Evolutionary conservation across 2,888 invertebrate genomes (phyloP), one percentile per base, ranked within the genome.

Genomic region (Melanotus villosus): DNA sequence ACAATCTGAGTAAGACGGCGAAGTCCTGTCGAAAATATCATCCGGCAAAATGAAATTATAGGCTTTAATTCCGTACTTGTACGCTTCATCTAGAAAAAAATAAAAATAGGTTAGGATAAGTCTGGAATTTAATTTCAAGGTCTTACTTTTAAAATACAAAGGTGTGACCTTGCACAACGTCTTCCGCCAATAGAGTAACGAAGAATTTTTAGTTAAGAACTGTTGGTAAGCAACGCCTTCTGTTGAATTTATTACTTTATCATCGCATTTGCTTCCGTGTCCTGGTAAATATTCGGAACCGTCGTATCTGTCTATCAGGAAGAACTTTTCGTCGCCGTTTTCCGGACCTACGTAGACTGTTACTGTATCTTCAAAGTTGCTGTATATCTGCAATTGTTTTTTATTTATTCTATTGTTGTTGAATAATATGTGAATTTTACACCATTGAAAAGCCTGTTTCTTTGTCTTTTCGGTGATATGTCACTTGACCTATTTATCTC

Each of bases 151-250:
- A 78, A 86, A 91, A 68, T 87, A 84, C 0, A 91, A 82, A 10
- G 88, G 86, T 76, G 89, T 86, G 0, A 88, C 85, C 79, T 90
- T 89, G 80, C 92, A 93, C 4, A 92, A 85, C 0, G 91, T 89
- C 76, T 91, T 91, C 57, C 92, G 86, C 87, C 91, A 91, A 77
- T 92, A 91, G 9, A 86, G 83, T 0, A 93, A 78, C 0, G 87
- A 86, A 18, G 89, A 87, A 7, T 87, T 83, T 72, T 88, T 90
- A 0, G 85, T 85, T 0, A 93, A 78, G 36, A 85, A 85, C 74
- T 92, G 92, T 0, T 88, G 87, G 71, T 84, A 86, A 0, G 82
- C 74, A 0, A 91, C 89, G 0, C 93, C 93, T 81, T 93, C 93
- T 0, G 91, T 90, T 0, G 92, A 88, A 3, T 89, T 89, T 19